A percentile compares a stretch with the other conserved stretches of the same genome.
phyloP scores from a whole-genome alignment of 2,113 vertebrate genomes.

The Rhinolophus ferrumequinum region DNA sequence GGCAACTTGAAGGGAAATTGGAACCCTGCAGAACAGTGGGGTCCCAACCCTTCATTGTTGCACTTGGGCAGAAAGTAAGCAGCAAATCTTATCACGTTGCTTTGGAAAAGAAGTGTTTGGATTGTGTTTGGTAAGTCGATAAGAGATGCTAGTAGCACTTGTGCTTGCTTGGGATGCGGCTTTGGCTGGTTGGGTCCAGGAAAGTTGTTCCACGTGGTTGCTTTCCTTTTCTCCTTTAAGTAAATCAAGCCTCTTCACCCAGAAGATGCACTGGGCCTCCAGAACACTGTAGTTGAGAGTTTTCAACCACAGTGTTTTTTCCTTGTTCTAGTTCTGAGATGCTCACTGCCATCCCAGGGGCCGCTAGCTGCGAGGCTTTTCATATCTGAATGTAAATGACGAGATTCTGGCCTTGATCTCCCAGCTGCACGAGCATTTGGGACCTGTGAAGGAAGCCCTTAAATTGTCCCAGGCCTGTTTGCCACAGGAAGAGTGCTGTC shows the following conservation, averaged over 20 bases:
- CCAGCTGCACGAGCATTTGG: neutral
- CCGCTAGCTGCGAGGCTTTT: neutral
- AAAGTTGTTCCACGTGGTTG: neutral
- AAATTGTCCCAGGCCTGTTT: neutral
- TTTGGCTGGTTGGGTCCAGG: neutral
- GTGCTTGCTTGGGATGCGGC: neutral
- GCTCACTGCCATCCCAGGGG: neutral
- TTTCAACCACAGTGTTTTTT: neutral
- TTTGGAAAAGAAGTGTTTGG: neutral
- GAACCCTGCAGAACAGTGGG: neutral
- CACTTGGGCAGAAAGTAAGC: neutral
- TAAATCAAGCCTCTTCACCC: neutral
- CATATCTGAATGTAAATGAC: conserved; percentile 6
- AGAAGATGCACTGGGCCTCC: neutral
- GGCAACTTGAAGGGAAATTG: neutral
- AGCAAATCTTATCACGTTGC: neutral
- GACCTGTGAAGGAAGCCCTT: neutral
- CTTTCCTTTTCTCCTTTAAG: neutral
- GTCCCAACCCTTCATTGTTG: neutral
- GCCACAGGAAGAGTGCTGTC: neutral
- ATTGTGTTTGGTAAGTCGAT: neutral
- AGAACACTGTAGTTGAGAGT: neutral
- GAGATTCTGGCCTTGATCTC: neutral
- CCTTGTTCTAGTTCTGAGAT: neutral
- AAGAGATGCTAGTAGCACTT: neutral